A percentile compares a stretch with the other conserved stretches of the same genome.
phyloP scores from a whole-genome alignment of 1,140 invertebrate species.

The Cardiocondyla obscurior region DNA sequence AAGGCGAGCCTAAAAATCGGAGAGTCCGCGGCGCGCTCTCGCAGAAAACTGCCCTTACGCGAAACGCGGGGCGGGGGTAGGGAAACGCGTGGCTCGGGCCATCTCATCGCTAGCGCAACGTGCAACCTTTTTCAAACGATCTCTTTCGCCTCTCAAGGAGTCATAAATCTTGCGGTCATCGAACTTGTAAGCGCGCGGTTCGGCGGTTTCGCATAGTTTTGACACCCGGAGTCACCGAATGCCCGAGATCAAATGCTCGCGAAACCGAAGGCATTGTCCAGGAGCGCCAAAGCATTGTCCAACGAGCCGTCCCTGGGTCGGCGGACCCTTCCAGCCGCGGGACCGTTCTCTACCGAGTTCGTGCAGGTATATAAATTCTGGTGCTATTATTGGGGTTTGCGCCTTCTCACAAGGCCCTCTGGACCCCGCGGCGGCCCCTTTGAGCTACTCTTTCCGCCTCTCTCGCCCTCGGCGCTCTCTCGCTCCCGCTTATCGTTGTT shows the following conservation, averaged over 20 bases:
- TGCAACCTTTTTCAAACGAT: not conserved
- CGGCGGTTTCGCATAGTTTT: too few species aligned
- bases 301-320: slow-evolving; percentile 67
- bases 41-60: not conserved
- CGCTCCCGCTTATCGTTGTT: slow-evolving; percentile 58
- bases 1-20: slow-evolving; percentile 42
- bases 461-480: slow-evolving; percentile 60
- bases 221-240: not conserved
- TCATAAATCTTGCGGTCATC: not conserved
- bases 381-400: slow-evolving; percentile 83
- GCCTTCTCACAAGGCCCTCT: slow-evolving; percentile 79
- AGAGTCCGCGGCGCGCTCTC: not conserved
- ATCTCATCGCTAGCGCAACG: not conserved
- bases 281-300: slow-evolving; percentile 15
- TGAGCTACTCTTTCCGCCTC: slow-evolving; percentile 75
- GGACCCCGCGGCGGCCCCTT: slow-evolving; percentile 76
- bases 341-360: slow-evolving; percentile 77
- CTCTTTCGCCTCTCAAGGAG: not conserved
- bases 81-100: not conserved
- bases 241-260: not conserved
- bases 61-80: too few species aligned
- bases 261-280: slow-evolving; percentile 19
- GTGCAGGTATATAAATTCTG: slow-evolving; percentile 84
- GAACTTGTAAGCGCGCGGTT: not conserved
- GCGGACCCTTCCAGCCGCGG: slow-evolving; percentile 65